Percentiles rank a stretch among this genome's conserved stretches.
Evolutionary conservation across 37 sponge, comb jelly and placozoan species (phyloP).

Genomic region (Beroe ovata): DNA sequence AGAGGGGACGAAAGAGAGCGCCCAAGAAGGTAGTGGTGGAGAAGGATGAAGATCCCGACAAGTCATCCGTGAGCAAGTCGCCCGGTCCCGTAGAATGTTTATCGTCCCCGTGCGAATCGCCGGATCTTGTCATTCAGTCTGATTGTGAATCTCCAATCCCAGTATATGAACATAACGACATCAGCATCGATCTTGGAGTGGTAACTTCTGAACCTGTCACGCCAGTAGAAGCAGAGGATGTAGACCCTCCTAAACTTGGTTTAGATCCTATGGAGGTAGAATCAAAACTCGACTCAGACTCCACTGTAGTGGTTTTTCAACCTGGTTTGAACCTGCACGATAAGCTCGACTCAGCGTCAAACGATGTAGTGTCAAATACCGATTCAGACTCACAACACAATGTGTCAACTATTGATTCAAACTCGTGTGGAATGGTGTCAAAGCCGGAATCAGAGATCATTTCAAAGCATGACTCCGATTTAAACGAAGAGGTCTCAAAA

Average conservation of each 20-base stretch:
- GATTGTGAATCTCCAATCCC: constrained; percentile 59
- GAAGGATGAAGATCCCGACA: not conserved
- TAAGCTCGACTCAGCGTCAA: too few relatives aligned
- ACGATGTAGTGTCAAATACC: too few relatives aligned
- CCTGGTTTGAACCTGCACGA: too few relatives aligned
- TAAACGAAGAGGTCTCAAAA: not conserved
- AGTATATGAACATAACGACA: not conserved
- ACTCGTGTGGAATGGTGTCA: not conserved
- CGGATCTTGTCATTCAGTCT: constrained; percentile 58
- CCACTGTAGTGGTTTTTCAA: too few relatives aligned
- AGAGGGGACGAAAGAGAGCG: constrained; percentile 2
- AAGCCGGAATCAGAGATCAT: not conserved
- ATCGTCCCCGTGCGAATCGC: constrained; percentile 37
- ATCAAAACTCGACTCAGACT: too few relatives aligned
- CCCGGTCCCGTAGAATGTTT: constrained; percentile 17
- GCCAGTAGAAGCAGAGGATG: too few relatives aligned
- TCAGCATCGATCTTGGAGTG: not conserved
- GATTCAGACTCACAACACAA: not conserved
- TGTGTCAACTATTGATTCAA: too few relatives aligned
- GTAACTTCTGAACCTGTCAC: not conserved
- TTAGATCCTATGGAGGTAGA: too few relatives aligned
- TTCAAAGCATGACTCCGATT: not conserved
- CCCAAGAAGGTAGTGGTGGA: constrained; percentile 42
- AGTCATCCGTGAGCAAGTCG: not conserved
- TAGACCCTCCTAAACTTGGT: too few relatives aligned